Base-by-base conservation (phyloP, 1,140 invertebrate genomes). In the Drosophila ananassae region DNA sequence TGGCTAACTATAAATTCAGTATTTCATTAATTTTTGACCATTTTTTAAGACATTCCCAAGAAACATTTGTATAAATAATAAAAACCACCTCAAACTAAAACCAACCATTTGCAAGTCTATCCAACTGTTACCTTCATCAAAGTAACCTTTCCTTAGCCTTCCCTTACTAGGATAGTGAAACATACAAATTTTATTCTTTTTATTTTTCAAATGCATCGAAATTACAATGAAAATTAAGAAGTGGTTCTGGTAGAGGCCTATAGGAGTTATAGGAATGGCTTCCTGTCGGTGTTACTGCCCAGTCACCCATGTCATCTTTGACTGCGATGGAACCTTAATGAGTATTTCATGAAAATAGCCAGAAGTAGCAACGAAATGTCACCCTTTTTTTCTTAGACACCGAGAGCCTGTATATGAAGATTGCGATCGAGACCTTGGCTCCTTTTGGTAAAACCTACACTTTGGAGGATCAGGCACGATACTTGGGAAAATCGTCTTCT, bases 1-100 rank as follows among this genome's bases (percentile, higher is more conserved):
- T 17, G 93, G 73, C 93, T 94, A 57, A 37, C 17, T n/a, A 37
- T 10, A 12, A 10, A 10, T 12, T 44, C 12, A 13, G 39, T n/a
- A 2, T 44, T 44, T 44, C 25, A 25, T 17, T 41, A 0, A 10
- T 37, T 37, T 37, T n/a, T 3, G 2, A 37, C n/a, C 9, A 37
- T 17, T 17, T 17, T 17, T 17, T 17, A 17, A 17, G 17, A 17
- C 17, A 17, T 17, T 17, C 17, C 17, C 17, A 17, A 17, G 17
- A 17, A 17, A 17, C 17, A 17, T 17, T 17, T 17, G 17, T 17
- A 17, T 17, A 17, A 17, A 17, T 0, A 17, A 17, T 17, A 17
- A 17, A 17, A 17, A 17, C 17, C 17, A 17, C 17, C 1, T 17
- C 17, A 17, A 17, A 17, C 17, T 17, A 17, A 17, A 17, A 17